Evolutionary conservation across 2,113 vertebrate genomes (phyloP), one percentile per base, ranked within the genome.

Genomic region (Zapus hudsonius): DNA sequence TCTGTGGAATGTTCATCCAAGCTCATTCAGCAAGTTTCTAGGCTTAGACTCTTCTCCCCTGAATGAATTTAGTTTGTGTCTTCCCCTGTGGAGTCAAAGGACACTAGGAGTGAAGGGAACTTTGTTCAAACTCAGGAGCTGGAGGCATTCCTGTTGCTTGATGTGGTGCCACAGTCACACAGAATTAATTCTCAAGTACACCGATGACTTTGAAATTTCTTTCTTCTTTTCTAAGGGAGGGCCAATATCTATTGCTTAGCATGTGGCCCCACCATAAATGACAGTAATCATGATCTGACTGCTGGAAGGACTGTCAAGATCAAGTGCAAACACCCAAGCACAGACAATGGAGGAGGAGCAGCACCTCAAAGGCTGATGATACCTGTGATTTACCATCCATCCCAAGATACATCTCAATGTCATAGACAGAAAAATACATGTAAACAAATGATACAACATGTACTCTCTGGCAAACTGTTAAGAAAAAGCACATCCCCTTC

Each of bases 301-400:
- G 22, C 75, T 15, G 17, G 23, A 22, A 38, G 3, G 23, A 13
- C 0, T 25, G 36, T n/a, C 42, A 52, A 80, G 2, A 42, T 42
- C 20, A 8, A 64, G 23, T 7, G 11, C 20, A 19, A 91, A 47
- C 17, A 17, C 19, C 2, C 15, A 38, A 61, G 29, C 29, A 88
- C 52, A 66, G 17, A 27, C 7, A 23, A 1, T 0, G 1, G n/a
- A 42, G 33, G 8, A n/a, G 27, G 13, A 23, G 31, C 2, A 25
- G 9, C 61, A n/a, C 38, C 17, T n/a, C 1, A 20, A 1, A 73
- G n/a, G 47, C 7, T 23, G n/a, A 69, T 0, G 7, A 33, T 6
- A 1, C 29, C 27, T 47, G 0, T 40, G 40, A 84, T 2, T 72
- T 25, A 81, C 31, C 7, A 47, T 31, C 55, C 44, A 33, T 5